These are phyloP conservation scores for Ichneumoninae sp. DNA, from an alignment of 2,888 invertebrate species.

Conservation along the genomic window DNA sequence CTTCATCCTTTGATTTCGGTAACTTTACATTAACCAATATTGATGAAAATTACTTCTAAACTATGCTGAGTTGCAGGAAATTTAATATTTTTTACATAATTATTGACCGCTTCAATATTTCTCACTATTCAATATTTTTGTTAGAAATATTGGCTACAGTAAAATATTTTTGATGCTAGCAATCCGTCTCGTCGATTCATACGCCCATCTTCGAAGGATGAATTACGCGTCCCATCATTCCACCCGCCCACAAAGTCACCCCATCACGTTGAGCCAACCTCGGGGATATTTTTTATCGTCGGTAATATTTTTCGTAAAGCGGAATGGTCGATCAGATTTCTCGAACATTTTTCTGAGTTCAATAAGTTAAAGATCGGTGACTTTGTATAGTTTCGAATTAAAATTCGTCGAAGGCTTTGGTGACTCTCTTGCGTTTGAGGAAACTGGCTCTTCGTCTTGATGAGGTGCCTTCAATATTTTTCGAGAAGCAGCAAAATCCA, in stretches of 20 bases:
- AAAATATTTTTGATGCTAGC: neutral
- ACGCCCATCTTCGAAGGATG: neutral
- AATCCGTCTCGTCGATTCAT: neutral
- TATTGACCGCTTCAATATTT: too few species aligned
- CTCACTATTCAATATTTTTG: neutral
- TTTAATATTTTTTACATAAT: too few species aligned
- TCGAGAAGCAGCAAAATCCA: constrained; percentile 66
- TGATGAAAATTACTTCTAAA: neutral
- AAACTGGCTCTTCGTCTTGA: constrained; percentile 65
- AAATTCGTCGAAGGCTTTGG: constrained; percentile 58
- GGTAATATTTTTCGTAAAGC: neutral
- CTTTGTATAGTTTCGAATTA: neutral
- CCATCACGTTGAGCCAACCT: neutral
- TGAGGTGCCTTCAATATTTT: constrained; percentile 54
- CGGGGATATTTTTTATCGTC: neutral
- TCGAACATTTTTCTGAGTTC: neutral
- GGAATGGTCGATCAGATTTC: neutral
- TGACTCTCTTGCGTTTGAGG: constrained; percentile 67
- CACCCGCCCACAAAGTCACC: neutral
- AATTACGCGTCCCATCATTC: neutral
- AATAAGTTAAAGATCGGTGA: neutral
- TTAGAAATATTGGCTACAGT: neutral
- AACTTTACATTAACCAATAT: neutral
- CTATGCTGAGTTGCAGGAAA: neutral
- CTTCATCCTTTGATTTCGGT: neutral